Evolutionary conservation across 2,797 vertebrate species (phyloP), one percentile per base, ranked within the genome.

Genomic region (Lepilemur septentrionalis): DNA sequence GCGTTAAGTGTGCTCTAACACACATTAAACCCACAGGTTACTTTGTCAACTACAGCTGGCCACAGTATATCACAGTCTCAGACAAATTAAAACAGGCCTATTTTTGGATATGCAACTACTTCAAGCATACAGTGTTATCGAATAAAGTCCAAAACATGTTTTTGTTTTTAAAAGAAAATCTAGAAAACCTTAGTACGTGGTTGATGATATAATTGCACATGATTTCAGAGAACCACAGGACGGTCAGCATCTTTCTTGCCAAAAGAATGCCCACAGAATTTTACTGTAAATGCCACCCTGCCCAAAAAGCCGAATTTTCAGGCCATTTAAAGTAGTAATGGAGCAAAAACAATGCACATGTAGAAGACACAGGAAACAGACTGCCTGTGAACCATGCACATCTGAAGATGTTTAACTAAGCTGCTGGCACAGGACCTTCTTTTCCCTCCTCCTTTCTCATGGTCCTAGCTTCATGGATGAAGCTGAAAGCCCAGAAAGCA

Each of bases 251-350:
- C 98, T 98, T 98, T 98, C 96, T 94, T 98, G 97, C 98, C 98
- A 98, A 97, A 95, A 97, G 96, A 98, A 98, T 98, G 97, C 97
- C 98, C 98, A 97, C 97, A 98, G 95, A 98, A 97, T 98, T 97
- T 98, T 75, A 97, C 81, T 55, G 97, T 96, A 91, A 98, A 98
- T 96, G 97, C 98, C 96, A 96, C 93, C 96, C 96, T 96, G 86
- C 93, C 87, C 59, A 23, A 91, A 94, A 94, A 80, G 94, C 97
- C 97, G 72, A 89, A 80, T 92, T 96, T 97, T 96, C 98, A 98
- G 96, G 92, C 95, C 78, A 63, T 92, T 98, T 97, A 96, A 97
- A 98, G 98, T 97, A 98, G 97, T 81, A 89, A 92, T 67, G 93
- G 55, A 92, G 97, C 35, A 92, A 93, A 96, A 95, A 95, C 61